A percentile compares a stretch with the other conserved stretches of the same genome.
phyloP scores from a whole-genome alignment of 2,113 vertebrate species.

The Scytalopus superciliaris region DNA sequence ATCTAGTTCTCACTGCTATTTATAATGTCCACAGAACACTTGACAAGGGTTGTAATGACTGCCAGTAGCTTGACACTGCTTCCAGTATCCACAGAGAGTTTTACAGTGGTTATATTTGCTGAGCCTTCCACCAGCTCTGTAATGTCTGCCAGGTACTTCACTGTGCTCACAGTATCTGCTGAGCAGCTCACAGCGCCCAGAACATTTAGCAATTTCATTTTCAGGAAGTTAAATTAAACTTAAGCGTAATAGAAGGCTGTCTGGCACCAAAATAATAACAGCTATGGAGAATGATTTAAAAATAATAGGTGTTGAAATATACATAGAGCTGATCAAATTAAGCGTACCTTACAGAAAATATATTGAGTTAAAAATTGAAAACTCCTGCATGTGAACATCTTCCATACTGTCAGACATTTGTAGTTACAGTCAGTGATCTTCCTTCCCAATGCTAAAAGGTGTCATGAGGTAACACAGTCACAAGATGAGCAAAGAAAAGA shows the following conservation, averaged over 20 bases:
- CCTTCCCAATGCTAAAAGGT: neutral
- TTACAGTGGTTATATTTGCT: neutral
- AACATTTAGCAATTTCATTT: constrained; percentile 1
- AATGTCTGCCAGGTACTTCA: neutral
- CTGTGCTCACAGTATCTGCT: neutral
- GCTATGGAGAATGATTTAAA: neutral
- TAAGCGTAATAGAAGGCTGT: neutral
- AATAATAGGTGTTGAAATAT: neutral
- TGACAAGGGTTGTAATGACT: neutral
- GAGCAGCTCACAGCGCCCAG: neutral
- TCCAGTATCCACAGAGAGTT: neutral
- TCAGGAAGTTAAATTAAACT: neutral
- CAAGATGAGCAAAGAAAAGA: neutral
- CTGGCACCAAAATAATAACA: neutral
- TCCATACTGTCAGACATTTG: neutral
- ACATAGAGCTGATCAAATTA: neutral
- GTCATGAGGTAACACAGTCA: neutral
- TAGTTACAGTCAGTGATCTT: neutral
- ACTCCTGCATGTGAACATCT: neutral
- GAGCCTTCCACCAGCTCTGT: neutral
- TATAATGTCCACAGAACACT: neutral
- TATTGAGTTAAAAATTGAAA: neutral
- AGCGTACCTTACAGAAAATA: neutral
- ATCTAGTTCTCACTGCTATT: neutral
- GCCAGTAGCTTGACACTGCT: neutral